These are phyloP conservation scores for Leptosomus discolor DNA, from an alignment of 2,113 vertebrate species.

Conservation along the genomic window DNA sequence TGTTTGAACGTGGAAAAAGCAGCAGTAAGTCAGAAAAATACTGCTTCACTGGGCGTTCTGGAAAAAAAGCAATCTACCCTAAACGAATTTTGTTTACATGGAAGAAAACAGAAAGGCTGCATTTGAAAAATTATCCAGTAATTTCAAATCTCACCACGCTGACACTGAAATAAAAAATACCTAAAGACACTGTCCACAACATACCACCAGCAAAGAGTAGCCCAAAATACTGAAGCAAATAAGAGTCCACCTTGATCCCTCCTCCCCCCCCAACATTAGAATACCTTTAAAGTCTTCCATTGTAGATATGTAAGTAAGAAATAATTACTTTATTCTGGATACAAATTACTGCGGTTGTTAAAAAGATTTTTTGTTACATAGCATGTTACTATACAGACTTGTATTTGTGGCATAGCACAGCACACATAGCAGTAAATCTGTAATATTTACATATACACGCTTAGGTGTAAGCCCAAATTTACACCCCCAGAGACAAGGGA, in stretches of 20 bases:
- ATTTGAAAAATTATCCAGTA: not conserved
- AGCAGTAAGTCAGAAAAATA: not conserved
- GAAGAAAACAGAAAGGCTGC: not conserved
- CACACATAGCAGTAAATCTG: slow-evolving; percentile 9
- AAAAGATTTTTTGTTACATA: not conserved
- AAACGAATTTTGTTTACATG: not conserved
- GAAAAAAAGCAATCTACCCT: not conserved
- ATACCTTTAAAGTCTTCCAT: not conserved
- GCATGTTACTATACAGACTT: not conserved
- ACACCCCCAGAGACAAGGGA: slow-evolving; percentile 36
- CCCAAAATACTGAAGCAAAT: not conserved
- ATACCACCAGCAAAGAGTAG: not conserved
- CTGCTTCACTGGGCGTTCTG: not conserved
- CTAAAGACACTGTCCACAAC: not conserved
- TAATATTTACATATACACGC: slow-evolving; percentile 44
- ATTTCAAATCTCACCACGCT: not conserved
- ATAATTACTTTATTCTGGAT: not conserved
- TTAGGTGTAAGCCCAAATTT: slow-evolving; percentile 56
- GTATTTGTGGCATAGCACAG: not conserved
- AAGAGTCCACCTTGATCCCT: not conserved
- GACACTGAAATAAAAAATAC: not conserved
- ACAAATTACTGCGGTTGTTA: not conserved
- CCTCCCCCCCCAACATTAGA: fast-evolving
- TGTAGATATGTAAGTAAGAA: not conserved
- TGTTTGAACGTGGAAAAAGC: not conserved